Percentiles rank a stretch among this genome's conserved stretches.
Conservation (phyloP, 2,797 vertebrate species). For the Natrix natrix region DNA sequence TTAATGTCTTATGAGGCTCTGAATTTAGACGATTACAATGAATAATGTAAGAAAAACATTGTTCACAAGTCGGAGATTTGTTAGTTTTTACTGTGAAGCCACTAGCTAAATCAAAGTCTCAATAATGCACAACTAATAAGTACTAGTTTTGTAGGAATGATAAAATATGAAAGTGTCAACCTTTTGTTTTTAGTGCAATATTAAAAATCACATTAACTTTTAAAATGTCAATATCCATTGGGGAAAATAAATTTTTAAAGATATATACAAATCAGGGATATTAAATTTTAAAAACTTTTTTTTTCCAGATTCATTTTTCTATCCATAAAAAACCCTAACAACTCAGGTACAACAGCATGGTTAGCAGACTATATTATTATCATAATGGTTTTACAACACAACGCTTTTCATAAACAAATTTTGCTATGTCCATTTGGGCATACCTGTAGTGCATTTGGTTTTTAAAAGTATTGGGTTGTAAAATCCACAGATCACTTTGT, state of each 20-base stretch:
- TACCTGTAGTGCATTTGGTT: background rate
- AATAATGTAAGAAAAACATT: slow-evolving; percentile 61
- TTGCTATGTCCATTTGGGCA: slow-evolving; percentile 10
- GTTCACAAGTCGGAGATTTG: slow-evolving; percentile 46
- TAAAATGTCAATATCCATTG: slow-evolving; percentile 50
- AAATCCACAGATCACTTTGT: background rate
- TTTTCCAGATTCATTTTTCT: slow-evolving; percentile 17
- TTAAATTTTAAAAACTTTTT: slow-evolving; percentile 47
- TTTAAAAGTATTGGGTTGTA: background rate
- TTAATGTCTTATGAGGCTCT: slow-evolving; percentile 55
- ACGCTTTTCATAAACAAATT: slow-evolving; percentile 33
- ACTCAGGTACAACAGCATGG: slow-evolving; percentile 14
- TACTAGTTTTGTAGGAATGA: slow-evolving; percentile 55
- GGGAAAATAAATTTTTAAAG: slow-evolving; percentile 57
- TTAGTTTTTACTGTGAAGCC: slow-evolving; percentile 49
- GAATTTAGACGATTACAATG: slow-evolving; percentile 50
- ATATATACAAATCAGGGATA: slow-evolving; percentile 45
- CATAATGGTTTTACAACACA: slow-evolving; percentile 4
- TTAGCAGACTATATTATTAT: slow-evolving; percentile 34
- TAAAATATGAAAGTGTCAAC: slow-evolving; percentile 56
- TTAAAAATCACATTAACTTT: slow-evolving; percentile 64
- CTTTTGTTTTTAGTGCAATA: slow-evolving; percentile 58
- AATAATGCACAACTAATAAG: slow-evolving; percentile 38
- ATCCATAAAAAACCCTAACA: slow-evolving; percentile 33
- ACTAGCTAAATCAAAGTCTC: slow-evolving; percentile 54